Percentiles rank a stretch among this genome's conserved stretches.
Evolutionary conservation across 1,140 invertebrate genomes (phyloP).

Genomic region (Drosophila lacteicornis): DNA sequence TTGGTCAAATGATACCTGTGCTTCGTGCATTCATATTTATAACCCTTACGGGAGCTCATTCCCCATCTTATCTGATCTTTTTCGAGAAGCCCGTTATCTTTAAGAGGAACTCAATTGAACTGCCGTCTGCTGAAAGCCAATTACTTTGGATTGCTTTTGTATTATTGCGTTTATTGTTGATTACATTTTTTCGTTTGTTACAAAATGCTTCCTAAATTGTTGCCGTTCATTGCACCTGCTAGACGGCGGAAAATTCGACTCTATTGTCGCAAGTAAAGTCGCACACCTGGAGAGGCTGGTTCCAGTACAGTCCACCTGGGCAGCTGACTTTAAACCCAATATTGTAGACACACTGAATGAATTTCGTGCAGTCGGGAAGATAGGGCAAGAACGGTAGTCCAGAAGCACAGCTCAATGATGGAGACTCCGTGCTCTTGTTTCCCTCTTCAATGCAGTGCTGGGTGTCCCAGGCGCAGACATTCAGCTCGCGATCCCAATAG

Average conservation of each 20-base stretch:
- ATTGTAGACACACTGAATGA: conserved; percentile 48
- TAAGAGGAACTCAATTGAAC: conserved; percentile 36
- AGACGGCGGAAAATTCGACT: background rate
- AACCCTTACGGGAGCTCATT: conserved; percentile 17
- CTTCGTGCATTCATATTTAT: conserved; percentile 38
- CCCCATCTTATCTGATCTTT: conserved; percentile 38
- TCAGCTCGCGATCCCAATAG: conserved; percentile 44
- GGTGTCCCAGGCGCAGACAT: conserved; percentile 43
- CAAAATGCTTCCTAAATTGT: conserved; percentile 16
- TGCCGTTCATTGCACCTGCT: conserved; percentile 33
- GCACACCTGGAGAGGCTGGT: conserved; percentile 40
- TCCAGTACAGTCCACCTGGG: conserved; percentile 38
- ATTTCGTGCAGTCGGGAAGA: conserved; percentile 38
- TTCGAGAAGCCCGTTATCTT: conserved; percentile 38
- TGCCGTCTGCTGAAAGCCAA: conserved; percentile 24
- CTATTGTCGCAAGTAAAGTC: conserved; percentile 41
- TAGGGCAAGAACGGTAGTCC: conserved; percentile 33
- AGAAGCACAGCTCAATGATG: conserved; percentile 18
- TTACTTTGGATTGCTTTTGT: conserved; percentile 27
- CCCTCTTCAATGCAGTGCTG: conserved; percentile 8
- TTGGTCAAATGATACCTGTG: conserved; percentile 31
- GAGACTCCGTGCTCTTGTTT: conserved; percentile 6
- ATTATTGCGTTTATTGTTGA: conserved; percentile 33
- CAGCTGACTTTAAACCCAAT: conserved; percentile 30
- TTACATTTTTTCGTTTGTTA: conserved; percentile 17